Base-by-base conservation (phyloP, 2,888 invertebrate species). In the Zaprionus lineosus region DNA sequence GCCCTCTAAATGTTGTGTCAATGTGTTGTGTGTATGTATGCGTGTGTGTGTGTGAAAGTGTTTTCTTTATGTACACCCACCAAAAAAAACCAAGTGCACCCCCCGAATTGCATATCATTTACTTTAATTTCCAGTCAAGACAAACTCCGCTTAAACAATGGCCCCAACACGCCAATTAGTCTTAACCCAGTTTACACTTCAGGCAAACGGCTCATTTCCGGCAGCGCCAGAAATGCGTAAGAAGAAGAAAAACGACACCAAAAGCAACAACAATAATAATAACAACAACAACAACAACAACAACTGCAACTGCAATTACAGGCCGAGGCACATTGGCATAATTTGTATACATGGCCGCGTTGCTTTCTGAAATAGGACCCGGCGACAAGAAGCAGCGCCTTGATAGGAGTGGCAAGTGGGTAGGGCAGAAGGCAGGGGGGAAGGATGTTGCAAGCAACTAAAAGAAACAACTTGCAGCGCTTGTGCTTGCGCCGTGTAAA, bases 171-270 rank as follows among this genome's bases (percentile, higher is more conserved):
- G 76, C 84, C 84, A 85, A 86, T 87, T 87, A 85, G 75, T 81
- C 73, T 86, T 86, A 86, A 85, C 87, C 87, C 79, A 86, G 82
- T 86, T 86, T 75, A 72, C 85, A 86, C 85, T 77, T 74, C 65
- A 76, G 61, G 61, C 79, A 74, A 83, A 71, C 74, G 66, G 77
- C 79, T 77, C 77, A 77, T 75, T 84, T 84, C 81, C 68, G 60
- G 64, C 51, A 55, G 14, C 66, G 21, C 37, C 64, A 40, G 36
- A 52, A n/a, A n/a, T n/a, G n/a, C n/a, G n/a, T n/a, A 48, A 41
- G 51, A 50, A 16, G 52, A 43, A 8, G 43, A 57, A 9, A 48
- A 19, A 31, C 52, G 51, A 33, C 53, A 39, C 15, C 47, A 57
- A 29, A 33, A 48, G 1, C 19, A 41, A n/a, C 21, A 52, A 37